These are phyloP conservation scores for Sycobia sp. DNA, from an alignment of 1,140 invertebrate species.

Conservation along the genomic window DNA sequence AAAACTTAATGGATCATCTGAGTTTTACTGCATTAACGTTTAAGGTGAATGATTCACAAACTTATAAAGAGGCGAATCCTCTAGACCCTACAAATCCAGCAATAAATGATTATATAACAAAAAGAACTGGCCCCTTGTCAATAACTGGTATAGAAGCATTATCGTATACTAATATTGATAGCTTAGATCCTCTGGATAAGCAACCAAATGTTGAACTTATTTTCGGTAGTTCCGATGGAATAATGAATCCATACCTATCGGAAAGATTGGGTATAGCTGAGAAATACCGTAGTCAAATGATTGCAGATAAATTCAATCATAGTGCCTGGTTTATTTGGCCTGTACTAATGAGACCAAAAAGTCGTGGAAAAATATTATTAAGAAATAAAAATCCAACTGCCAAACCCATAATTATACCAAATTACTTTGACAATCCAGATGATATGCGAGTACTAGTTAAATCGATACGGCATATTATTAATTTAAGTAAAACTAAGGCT, in stretches of 20 bases:
- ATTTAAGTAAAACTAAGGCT: constrained; percentile 45
- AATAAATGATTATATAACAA: not conserved
- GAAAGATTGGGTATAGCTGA: not conserved
- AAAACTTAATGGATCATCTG: constrained; percentile 64
- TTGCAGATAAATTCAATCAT: not conserved
- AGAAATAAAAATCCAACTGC: too few relatives aligned
- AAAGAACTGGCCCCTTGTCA: too few relatives aligned
- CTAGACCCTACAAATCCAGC: not conserved
- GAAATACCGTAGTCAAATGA: not conserved
- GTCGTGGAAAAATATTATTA: too few relatives aligned
- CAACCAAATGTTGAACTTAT: constrained; percentile 9
- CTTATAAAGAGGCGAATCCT: not conserved
- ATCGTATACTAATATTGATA: too few relatives aligned
- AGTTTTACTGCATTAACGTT: constrained; percentile 20
- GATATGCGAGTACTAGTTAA: constrained; percentile 62
- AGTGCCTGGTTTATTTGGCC: constrained; percentile 1
- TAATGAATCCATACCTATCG: not conserved
- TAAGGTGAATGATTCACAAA: too few relatives aligned
- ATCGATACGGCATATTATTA: constrained; percentile 54
- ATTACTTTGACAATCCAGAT: constrained; percentile 59
- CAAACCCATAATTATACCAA: too few relatives aligned
- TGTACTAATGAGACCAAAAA: too few relatives aligned
- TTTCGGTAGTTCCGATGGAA: not conserved
- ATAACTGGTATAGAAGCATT: too few relatives aligned
- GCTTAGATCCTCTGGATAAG: not conserved